phyloP scores from a whole-genome alignment of 1,140 invertebrate species.

The Acromyrmex charruanus region DNA sequence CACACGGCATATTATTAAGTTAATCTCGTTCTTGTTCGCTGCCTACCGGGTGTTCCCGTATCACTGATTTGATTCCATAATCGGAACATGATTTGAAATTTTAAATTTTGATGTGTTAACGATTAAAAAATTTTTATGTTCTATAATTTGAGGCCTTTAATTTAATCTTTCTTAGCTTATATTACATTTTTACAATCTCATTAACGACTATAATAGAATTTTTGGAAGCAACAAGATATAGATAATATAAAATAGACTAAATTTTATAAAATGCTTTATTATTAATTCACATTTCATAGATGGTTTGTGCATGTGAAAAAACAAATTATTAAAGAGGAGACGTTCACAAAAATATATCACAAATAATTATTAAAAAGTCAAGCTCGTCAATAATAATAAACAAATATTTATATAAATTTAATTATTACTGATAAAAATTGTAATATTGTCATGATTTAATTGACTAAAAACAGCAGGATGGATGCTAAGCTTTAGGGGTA shows the following conservation, averaged over 20 bases:
- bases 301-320: neutral
- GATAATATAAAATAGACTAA: neutral
- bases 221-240: neutral
- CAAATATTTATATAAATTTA: neutral
- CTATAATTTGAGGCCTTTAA: neutral
- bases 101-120: neutral
- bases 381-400: no score
- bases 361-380: neutral
- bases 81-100: neutral
- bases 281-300: slow-evolving; percentile 10
- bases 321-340: neutral
- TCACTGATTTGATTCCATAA: slow-evolving; percentile 51
- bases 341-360: neutral
- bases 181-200: neutral
- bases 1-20: slow-evolving; percentile 74
- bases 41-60: slow-evolving; percentile 73
- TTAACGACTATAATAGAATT: neutral
- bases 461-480: neutral
- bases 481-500: neutral
- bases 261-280: neutral
- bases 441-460: neutral
- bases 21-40: slow-evolving; percentile 75
- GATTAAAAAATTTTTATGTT: neutral
- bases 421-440: slow-evolving; percentile 23
- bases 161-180: neutral